phyloP scores from a whole-genome alignment of 2,113 vertebrate genomes.

The Oenanthe melanoleuca region DNA sequence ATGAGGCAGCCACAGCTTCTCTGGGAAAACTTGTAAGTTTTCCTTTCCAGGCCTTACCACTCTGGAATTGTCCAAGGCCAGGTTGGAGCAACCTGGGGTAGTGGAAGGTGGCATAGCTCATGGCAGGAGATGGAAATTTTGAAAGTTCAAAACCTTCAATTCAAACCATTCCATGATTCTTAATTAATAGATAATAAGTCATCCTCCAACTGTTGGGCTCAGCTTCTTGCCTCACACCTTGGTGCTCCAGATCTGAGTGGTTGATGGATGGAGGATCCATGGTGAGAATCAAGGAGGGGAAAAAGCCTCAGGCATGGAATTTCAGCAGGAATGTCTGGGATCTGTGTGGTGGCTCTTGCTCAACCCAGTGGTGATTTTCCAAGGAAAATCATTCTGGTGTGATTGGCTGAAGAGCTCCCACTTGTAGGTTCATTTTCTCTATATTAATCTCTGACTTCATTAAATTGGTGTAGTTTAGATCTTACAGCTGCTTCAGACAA shows the following conservation, averaged over 20 bases:
- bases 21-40: no score
- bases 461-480: conserved; percentile 19
- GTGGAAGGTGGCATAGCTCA: background rate
- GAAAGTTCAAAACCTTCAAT: background rate
- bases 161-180: background rate
- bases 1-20: background rate
- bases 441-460: background rate
- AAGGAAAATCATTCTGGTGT: accelerated
- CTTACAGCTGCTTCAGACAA: conserved; percentile 7
- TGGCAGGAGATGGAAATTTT: background rate
- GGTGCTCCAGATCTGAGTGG: background rate
- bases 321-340: background rate
- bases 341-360: background rate
- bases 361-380: background rate
- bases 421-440: background rate
- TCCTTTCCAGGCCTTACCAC: background rate
- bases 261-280: background rate
- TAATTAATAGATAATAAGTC: background rate
- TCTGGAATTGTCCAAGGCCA: background rate
- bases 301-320: background rate
- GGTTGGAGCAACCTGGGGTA: background rate
- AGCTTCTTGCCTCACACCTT: background rate
- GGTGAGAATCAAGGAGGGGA: background rate
- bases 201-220: accelerated
- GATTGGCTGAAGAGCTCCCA: background rate